Evolutionary conservation across 2,113 vertebrate species (phyloP), one percentile per base, ranked within the genome.

Genomic region (Microtus montanus): DNA sequence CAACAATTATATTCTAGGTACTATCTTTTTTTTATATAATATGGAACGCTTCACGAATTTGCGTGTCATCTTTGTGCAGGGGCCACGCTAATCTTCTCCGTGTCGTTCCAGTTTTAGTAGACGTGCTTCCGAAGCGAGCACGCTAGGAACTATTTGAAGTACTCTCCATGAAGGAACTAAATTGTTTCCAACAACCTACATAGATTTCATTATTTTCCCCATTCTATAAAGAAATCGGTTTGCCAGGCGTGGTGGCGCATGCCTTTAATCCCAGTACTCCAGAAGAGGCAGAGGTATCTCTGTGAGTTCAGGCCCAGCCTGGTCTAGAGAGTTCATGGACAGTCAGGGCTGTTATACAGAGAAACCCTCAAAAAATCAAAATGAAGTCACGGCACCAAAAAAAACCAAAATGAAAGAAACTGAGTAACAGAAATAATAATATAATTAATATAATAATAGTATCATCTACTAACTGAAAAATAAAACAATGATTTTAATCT

Each of bases 401-500:
- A 41, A 41, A 44, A 44, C 3, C 44, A 44, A 44, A 44, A 44
- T 44, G 86, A 73, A 90, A 75, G 24, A 91, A 86, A 94, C 8
- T 41, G 4, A 79, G 44, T 90, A 38, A 93, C 17, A 83, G 61
- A 80, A 26, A 91, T 15, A 58, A 58, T 58, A 58, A 20, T 58
- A 58, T 54, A 58, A 80, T 24, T 58, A 88, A 8, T 92, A 91
- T 28, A 44, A 44, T 44, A 44, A 44, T 20, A 58, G 13, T 28
- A 54, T 58, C 5, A 10, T 61, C 26, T 87, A 84, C 33, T 83
- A 58, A 91, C 10, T 87, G 47, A 89, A 91, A 94, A 96, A 83
- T 84, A 28, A 26, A 74, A 49, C 38, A 96, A 58, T 83, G 71
- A 92, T 86, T 63, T 86, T 33, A 47, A 83, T 84, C 68, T 96